phyloP scores from a whole-genome alignment of 2,113 vertebrate genomes.

The Corythornis madagascariensis region DNA sequence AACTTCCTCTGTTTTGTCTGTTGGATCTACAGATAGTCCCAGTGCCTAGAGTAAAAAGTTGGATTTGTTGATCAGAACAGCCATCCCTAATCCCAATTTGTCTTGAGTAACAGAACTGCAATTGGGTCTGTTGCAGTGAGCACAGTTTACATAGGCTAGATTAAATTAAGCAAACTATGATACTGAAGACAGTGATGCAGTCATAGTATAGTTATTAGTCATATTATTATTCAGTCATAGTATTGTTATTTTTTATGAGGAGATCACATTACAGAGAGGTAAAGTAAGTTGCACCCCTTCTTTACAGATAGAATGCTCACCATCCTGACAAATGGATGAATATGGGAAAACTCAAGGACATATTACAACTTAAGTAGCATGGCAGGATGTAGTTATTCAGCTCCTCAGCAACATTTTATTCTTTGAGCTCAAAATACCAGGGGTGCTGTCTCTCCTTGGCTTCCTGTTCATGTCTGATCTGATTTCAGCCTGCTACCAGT shows the following conservation, averaged over 20 bases:
- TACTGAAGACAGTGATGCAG: neutral
- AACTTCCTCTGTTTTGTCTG: neutral
- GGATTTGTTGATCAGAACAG: neutral
- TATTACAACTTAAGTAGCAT: neutral
- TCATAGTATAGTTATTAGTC: neutral
- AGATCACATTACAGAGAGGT: neutral
- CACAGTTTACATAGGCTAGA: neutral
- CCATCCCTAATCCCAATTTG: neutral
- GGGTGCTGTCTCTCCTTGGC: neutral
- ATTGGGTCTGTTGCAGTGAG: neutral
- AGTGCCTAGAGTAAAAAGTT: neutral
- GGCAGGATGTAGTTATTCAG: neutral
- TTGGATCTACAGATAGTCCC: neutral
- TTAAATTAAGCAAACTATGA: neutral
- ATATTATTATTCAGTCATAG: neutral
- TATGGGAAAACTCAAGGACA: neutral
- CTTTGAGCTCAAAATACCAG: neutral
- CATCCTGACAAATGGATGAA: neutral
- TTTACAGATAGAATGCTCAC: neutral
- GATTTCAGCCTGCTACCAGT: neutral
- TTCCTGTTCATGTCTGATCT: neutral
- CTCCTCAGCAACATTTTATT: neutral
- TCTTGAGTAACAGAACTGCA: neutral
- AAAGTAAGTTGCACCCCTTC: neutral
- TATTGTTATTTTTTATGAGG: neutral